Conservation (phyloP, 2,888 invertebrate genomes). For the Synergus laeviventris region DNA sequence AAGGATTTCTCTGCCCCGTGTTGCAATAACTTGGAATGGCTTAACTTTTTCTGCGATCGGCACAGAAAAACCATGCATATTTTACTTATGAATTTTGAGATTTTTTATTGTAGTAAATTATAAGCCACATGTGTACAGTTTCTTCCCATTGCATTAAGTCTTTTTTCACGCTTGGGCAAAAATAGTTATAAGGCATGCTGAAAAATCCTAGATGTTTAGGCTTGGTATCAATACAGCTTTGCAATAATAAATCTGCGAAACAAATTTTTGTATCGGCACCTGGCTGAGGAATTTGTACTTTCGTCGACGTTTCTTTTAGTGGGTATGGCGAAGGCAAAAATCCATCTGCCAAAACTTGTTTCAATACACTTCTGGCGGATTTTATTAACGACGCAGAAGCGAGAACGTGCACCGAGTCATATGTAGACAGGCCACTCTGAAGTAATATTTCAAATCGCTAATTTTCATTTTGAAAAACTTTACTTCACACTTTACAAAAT, state of each 20-base stretch:
- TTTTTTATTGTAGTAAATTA: not conserved
- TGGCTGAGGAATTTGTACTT: not conserved
- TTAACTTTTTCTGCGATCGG: not conserved
- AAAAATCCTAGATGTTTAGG: not conserved
- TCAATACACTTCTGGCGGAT: not conserved
- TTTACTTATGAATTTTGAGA: no score
- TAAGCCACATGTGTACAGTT: no score
- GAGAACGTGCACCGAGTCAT: no score
- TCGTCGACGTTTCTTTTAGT: not conserved
- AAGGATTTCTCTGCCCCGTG: no score
- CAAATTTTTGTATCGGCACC: not conserved
- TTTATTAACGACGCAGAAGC: no score
- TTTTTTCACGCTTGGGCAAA: not conserved
- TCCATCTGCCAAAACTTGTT: not conserved
- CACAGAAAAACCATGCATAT: no score
- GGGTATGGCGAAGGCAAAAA: not conserved
- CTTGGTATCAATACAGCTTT: not conserved
- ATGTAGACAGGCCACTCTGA: no score
- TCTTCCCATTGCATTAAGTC: not conserved
- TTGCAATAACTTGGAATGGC: not conserved
- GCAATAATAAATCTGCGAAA: no score
- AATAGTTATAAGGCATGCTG: not conserved
- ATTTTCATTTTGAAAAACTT: no score
- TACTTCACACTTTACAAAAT: no score
- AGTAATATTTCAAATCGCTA: no score